These are phyloP conservation scores for Xiphophorus hellerii DNA, from an alignment of 2,113 vertebrate genomes.

Conservation along the genomic window DNA sequence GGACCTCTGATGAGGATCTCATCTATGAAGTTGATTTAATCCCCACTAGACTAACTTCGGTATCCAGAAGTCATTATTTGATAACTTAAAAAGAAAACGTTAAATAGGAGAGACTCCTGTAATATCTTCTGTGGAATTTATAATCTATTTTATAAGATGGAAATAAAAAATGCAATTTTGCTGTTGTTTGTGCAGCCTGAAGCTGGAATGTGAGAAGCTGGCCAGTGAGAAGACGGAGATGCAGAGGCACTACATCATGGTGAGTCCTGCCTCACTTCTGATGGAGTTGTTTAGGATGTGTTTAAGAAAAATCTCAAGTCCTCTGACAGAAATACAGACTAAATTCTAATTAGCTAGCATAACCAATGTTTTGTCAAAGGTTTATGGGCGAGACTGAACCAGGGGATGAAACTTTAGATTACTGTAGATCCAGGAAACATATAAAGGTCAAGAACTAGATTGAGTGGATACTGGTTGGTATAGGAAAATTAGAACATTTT, in stretches of 20 bases:
- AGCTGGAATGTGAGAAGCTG: conserved; percentile 97
- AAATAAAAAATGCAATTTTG: background rate
- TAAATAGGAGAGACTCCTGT: background rate
- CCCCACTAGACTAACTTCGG: too few relatives aligned
- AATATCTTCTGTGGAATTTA: background rate
- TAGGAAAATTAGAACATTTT: too few relatives aligned
- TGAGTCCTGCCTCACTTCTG: conserved; percentile 74
- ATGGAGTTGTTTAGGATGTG: conserved; percentile 6
- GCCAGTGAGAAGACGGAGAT: conserved; percentile 85
- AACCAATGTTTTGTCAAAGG: background rate
- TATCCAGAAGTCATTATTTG: background rate
- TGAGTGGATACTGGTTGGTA: too few relatives aligned
- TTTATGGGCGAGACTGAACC: too few relatives aligned
- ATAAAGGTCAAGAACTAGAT: too few relatives aligned
- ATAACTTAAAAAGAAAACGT: background rate
- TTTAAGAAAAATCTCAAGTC: conserved; percentile 20
- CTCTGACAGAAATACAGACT: background rate
- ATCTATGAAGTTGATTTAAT: too few relatives aligned
- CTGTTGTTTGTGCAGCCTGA: conserved; percentile 85
- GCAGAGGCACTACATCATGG: conserved; percentile 98
- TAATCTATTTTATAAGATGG: background rate
- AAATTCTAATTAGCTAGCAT: too few relatives aligned
- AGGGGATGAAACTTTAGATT: too few relatives aligned
- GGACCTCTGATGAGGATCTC: too few relatives aligned
- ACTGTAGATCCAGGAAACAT: too few relatives aligned